These are phyloP conservation scores for Selenia dentaria DNA, from an alignment of 2,888 invertebrate genomes.

Conservation along the genomic window DNA sequence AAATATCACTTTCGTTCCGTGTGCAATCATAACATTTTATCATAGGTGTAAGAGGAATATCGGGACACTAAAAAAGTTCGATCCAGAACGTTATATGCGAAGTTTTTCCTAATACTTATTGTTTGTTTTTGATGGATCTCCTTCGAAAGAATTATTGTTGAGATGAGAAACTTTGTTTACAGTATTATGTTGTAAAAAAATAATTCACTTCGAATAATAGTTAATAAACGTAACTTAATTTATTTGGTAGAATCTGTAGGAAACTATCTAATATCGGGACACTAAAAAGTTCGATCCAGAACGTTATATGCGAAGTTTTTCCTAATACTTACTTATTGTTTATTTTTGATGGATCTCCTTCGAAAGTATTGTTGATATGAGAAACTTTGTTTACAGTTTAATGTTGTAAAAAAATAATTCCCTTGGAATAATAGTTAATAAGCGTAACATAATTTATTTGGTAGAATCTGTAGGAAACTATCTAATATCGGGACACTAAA, in stretches of 20 bases:
- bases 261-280: too few species aligned
- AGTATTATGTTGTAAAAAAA: too few species aligned
- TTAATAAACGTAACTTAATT: too few species aligned
- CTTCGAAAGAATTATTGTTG: conserved; percentile 39
- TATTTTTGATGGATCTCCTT: conserved; percentile 57
- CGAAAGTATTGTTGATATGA: conserved; percentile 32
- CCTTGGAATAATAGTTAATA: too few species aligned
- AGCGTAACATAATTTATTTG: too few species aligned
- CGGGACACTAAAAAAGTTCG: conserved; percentile 72
- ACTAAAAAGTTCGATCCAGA: conserved; percentile 68
- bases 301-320: conserved; percentile 65
- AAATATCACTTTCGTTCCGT: conserved; percentile 58
- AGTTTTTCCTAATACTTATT: conserved; percentile 64
- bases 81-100: conserved; percentile 59
- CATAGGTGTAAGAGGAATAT: conserved; percentile 80
- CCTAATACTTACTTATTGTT: conserved; percentile 64
- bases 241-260: too few species aligned
- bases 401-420: too few species aligned
- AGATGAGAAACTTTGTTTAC: too few species aligned
- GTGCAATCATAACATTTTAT: conserved; percentile 74
- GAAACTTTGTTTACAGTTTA: too few species aligned
- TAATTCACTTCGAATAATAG: too few species aligned
- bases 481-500: conserved; percentile 74
- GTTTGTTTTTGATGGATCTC: conserved; percentile 61
- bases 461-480: too few species aligned